These are phyloP conservation scores for Tribolium castaneum DNA, from an alignment of 1,140 invertebrate genomes.

Conservation along the genomic window DNA sequence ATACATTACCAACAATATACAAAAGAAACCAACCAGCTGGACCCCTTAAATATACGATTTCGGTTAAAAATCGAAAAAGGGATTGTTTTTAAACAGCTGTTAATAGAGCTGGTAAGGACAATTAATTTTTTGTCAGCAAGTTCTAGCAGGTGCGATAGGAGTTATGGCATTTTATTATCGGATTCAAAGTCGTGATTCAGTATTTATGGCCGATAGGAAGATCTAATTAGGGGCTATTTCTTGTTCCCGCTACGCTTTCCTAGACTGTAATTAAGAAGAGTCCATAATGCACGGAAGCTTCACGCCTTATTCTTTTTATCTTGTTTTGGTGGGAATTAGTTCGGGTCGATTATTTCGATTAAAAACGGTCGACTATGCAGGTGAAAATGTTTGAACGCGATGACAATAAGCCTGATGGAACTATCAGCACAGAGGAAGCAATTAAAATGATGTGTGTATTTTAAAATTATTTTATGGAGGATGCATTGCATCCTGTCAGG, in stretches of 20 bases:
- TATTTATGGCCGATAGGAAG: background rate
- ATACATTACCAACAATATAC: conserved; percentile 20
- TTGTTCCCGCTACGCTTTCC: background rate
- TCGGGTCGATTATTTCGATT: background rate
- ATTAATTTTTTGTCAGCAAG: background rate
- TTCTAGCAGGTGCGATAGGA: background rate
- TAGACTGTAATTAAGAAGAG: conserved; percentile 11
- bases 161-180: background rate
- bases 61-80: background rate
- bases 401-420: conserved; percentile 11
- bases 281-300: conserved; percentile 10
- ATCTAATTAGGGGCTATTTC: conserved; percentile 11
- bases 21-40: conserved; percentile 18
- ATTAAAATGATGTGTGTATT: conserved; percentile 23
- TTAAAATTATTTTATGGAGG: conserved; percentile 20
- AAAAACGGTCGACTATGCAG: background rate
- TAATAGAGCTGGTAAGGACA: background rate
- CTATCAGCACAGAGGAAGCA: conserved; percentile 5
- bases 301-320: background rate
- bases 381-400: background rate
- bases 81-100: background rate
- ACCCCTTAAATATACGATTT: background rate
- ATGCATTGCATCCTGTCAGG: conserved; percentile 33
- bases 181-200: conserved; percentile 11
- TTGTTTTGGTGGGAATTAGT: background rate